phyloP scores from a whole-genome alignment of 1,140 invertebrate genomes.

The Phenacoccus solenopsis region DNA sequence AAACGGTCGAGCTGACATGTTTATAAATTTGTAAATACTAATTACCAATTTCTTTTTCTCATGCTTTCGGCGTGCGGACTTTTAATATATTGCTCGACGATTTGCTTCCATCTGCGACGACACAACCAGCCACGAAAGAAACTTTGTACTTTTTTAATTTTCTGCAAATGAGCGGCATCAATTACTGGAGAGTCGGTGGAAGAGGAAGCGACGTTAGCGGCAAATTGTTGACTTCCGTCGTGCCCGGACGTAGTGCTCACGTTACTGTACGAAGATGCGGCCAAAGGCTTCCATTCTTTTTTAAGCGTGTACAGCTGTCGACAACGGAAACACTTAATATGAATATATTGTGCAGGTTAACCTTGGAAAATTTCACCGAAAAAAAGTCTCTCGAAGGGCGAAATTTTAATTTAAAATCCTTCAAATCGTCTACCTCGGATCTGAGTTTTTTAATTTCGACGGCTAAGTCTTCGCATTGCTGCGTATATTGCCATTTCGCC shows the following conservation, averaged over 20 bases:
- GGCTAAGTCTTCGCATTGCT: constrained; percentile 79
- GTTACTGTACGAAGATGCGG: constrained; percentile 27
- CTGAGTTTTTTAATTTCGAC: constrained; percentile 81
- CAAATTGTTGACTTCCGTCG: not conserved
- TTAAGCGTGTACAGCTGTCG: constrained; percentile 66
- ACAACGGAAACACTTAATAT: constrained; percentile 19
- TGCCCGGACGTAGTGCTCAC: not conserved
- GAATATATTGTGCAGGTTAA: too few species aligned
- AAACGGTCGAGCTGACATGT: too few species aligned
- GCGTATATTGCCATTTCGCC: constrained; percentile 85
- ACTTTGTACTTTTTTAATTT: constrained; percentile 91
- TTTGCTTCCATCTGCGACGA: constrained; percentile 86
- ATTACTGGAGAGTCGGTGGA: constrained; percentile 30
- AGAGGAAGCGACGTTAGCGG: constrained; percentile 22
- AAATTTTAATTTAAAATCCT: too few species aligned
- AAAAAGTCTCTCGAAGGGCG: too few species aligned
- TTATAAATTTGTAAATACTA: not conserved
- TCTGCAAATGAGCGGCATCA: constrained; percentile 58
- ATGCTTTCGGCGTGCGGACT: constrained; percentile 89
- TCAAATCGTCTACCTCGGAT: constrained; percentile 53
- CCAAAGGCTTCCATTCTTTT: constrained; percentile 51
- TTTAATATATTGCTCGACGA: constrained; percentile 89
- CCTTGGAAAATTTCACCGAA: not conserved
- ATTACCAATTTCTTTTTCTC: constrained; percentile 77
- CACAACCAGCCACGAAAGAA: constrained; percentile 91